A percentile compares a stretch with the other conserved stretches of the same genome.
These are phyloP conservation scores for Prosopocoilus inquinatus DNA, from an alignment of 2,888 invertebrate species.

Conservation along the genomic window DNA sequence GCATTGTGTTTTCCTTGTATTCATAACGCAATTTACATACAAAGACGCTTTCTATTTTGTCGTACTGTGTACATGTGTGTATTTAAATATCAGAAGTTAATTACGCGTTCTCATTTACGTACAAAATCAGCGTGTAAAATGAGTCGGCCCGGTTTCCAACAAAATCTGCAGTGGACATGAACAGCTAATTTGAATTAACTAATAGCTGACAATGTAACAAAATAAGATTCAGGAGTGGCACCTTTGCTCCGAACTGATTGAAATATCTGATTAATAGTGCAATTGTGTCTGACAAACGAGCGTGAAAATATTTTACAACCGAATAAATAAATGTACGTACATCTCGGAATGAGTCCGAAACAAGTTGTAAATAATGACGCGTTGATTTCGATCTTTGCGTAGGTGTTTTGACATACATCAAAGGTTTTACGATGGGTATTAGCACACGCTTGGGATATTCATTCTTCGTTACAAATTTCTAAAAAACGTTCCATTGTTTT, in stretches of 20 bases:
- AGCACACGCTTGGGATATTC: neutral
- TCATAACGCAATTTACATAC: neutral
- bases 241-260: conserved; percentile 14
- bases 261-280: conserved; percentile 30
- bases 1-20: neutral
- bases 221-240: too few relatives aligned
- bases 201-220: too few relatives aligned
- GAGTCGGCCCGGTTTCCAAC: too few relatives aligned
- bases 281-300: conserved; percentile 38
- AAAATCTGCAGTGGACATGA: too few relatives aligned
- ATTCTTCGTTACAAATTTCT: too few relatives aligned
- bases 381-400: conserved; percentile 33
- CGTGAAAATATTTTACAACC: conserved; percentile 38
- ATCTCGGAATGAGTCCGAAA: conserved; percentile 30
- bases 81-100: too few relatives aligned
- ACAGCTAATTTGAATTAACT: too few relatives aligned
- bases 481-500: too few relatives aligned
- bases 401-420: neutral
- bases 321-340: conserved; percentile 36
- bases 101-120: too few relatives aligned
- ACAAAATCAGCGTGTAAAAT: too few relatives aligned
- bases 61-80: too few relatives aligned
- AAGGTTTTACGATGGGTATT: neutral
- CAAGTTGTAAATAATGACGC: conserved; percentile 36
- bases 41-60: neutral